A percentile compares a stretch with the other conserved stretches of the same genome.
These are phyloP conservation scores for Caenorhabditis japonica DNA, from an alignment of 2,888 invertebrate genomes.

Conservation along the genomic window DNA sequence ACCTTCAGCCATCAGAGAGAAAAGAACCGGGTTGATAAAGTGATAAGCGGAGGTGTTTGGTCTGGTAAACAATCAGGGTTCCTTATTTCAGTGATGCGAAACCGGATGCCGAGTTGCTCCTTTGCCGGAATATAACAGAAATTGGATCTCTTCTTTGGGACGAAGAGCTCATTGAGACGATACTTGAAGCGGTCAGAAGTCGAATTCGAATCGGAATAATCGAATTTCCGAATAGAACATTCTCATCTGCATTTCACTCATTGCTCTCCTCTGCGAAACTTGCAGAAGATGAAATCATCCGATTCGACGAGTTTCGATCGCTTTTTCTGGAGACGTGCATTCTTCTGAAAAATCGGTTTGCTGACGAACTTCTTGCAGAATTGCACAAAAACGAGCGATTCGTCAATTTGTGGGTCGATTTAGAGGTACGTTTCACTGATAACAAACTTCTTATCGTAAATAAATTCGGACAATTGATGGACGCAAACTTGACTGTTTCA, in stretches of 20 bases:
- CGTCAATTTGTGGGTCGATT: conserved; percentile 45
- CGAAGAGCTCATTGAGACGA: conserved; percentile 34
- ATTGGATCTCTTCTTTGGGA: conserved; percentile 44
- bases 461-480: conserved; percentile 36
- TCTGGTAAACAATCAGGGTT: neutral
- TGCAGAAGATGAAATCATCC: conserved; percentile 12
- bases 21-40: conserved; percentile 40
- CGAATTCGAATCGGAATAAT: conserved; percentile 40
- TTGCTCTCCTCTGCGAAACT: neutral
- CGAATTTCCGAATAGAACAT: conserved; percentile 37
- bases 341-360: conserved; percentile 26
- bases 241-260: conserved; percentile 18
- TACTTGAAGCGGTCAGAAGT: conserved; percentile 36
- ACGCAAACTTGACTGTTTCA: neutral
- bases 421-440: conserved; percentile 29
- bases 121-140: conserved; percentile 39
- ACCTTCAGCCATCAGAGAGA: conserved; percentile 4
- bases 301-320: conserved; percentile 33
- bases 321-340: conserved; percentile 26
- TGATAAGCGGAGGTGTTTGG: conserved; percentile 29
- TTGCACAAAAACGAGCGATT: conserved; percentile 41
- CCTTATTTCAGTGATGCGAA: conserved; percentile 39
- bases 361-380: conserved; percentile 26
- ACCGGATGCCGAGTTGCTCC: conserved; percentile 37
- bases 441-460: too few species aligned